Base-by-base conservation (phyloP, 2,113 vertebrate species). In the Puffinus mauretanicus region DNA sequence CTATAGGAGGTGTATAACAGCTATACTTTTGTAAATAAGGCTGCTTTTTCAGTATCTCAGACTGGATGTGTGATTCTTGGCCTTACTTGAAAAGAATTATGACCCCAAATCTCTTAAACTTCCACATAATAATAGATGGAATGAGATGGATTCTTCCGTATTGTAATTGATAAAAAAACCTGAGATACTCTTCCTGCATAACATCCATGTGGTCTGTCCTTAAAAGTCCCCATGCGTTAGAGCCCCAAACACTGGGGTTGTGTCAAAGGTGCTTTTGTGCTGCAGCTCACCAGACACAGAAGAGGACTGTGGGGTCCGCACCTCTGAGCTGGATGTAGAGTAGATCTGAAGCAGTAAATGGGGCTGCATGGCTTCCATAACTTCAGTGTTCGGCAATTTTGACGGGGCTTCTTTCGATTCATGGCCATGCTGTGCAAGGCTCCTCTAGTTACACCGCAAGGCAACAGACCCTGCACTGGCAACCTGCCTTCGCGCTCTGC, bases 241-340 rank as follows among this genome's bases (percentile, higher is more conserved):
- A 80, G 15, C 6, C 42, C 42, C 11, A 55, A 57, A 54, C 0
- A 0, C 57, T 36, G 7, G 15, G 21, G 25, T 26, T 55, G 27
- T 62, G 20, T 38, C 46, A 79, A n/a, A 79, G 13, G 25, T 1
- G 3, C 15, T 62, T 55, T 26, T 44, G 30, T 85, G 46, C 57
- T 58, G 34, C 42, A 86, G 40, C 54, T 51, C 73, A 60, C 25
- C 42, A 70, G 62, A 15, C 22, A 66, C 36, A n/a, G 52, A 65
- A 55, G n/a, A 78, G 26, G 5, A 15, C 8, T 0, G 0, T 32
- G 34, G 26, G 10, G 8, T 58, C 38, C n/a, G 51, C 36, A 38
- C 7, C 17, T 57, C 34, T n/a, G 34, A 40, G 21, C 11, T 83
- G 65, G 16, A 57, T 1, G 7, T 21, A 40, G 40, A 40, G 40